Evolutionary conservation across 2,888 invertebrate species (phyloP).

Genomic region (Meta bourneti): DNA sequence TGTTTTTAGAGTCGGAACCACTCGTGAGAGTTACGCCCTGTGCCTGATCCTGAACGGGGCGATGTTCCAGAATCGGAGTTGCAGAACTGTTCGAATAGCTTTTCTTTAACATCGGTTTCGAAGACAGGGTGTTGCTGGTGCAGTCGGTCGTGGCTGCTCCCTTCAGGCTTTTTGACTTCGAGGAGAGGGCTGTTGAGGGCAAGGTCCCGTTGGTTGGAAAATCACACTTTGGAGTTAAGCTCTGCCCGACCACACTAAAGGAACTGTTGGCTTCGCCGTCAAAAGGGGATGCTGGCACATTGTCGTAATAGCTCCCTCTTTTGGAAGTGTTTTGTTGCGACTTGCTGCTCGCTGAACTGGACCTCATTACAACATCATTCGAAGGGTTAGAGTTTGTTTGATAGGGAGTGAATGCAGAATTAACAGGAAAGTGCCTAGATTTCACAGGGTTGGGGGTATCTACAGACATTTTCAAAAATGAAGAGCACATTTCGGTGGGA

Average conservation of each 20-base stretch:
- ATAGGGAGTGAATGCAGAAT: slow-evolving; percentile 39
- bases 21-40: not conserved
- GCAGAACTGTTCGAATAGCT: slow-evolving; percentile 43
- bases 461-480: slow-evolving; percentile 61
- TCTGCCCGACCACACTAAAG: slow-evolving; percentile 54
- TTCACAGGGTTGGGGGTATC: slow-evolving; percentile 48
- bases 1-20: slow-evolving; percentile 42
- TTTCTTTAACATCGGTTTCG: slow-evolving; percentile 52
- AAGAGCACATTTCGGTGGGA: slow-evolving; percentile 57
- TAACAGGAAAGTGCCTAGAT: slow-evolving; percentile 61
- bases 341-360: slow-evolving; percentile 25
- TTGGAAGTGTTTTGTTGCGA: slow-evolving; percentile 50
- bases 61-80: slow-evolving; percentile 6
- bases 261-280: slow-evolving; percentile 38
- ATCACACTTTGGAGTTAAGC: slow-evolving; percentile 71
- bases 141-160: slow-evolving; percentile 25
- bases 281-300: slow-evolving; percentile 64
- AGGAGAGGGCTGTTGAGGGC: slow-evolving; percentile 20
- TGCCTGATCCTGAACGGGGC: not conserved
- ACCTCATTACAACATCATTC: slow-evolving; percentile 53
- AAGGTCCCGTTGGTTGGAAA: slow-evolving; percentile 51
- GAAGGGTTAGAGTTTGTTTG: slow-evolving; percentile 35
- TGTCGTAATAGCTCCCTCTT: slow-evolving; percentile 77
- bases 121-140: slow-evolving; percentile 8
- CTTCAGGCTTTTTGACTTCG: slow-evolving; percentile 52